phyloP scores from a whole-genome alignment of 2,888 invertebrate genomes.

The Entomobrya multifasciata region DNA sequence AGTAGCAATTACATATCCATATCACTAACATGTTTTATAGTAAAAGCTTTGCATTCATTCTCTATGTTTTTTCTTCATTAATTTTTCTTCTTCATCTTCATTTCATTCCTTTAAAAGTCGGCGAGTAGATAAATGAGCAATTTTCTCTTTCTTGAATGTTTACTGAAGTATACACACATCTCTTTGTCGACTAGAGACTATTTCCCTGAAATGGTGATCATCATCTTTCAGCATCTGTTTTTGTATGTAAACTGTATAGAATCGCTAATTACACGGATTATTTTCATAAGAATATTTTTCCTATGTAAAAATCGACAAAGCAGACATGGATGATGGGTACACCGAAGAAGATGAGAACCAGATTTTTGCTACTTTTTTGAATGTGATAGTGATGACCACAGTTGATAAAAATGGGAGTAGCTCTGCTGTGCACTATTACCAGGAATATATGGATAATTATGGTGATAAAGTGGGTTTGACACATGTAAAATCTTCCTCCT shows the following conservation, averaged over 20 bases:
- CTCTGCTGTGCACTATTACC: background rate
- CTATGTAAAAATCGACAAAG: background rate
- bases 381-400: background rate
- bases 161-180: too few relatives aligned
- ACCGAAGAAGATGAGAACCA: conserved; percentile 33
- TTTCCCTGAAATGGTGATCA: too few relatives aligned
- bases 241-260: conserved; percentile 32
- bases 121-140: background rate
- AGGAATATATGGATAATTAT: background rate
- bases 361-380: conserved; percentile 9
- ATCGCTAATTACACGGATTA: conserved; percentile 54
- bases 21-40: background rate
- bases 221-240: conserved; percentile 18
- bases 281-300: conserved; percentile 15
- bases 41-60: too few relatives aligned
- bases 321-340: too few relatives aligned
- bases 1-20: conserved; percentile 25
- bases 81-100: background rate
- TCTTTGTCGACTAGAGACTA: too few relatives aligned
- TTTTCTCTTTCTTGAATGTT: background rate
- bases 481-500: background rate
- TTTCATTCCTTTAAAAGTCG: background rate
- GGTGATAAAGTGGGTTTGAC: background rate
- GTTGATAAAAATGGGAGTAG: background rate
- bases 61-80: too few relatives aligned